Percentiles rank a stretch among this genome's conserved stretches.
Evolutionary conservation across 2,888 invertebrate species (phyloP).

Genomic region (Troides oblongomaculatus): DNA sequence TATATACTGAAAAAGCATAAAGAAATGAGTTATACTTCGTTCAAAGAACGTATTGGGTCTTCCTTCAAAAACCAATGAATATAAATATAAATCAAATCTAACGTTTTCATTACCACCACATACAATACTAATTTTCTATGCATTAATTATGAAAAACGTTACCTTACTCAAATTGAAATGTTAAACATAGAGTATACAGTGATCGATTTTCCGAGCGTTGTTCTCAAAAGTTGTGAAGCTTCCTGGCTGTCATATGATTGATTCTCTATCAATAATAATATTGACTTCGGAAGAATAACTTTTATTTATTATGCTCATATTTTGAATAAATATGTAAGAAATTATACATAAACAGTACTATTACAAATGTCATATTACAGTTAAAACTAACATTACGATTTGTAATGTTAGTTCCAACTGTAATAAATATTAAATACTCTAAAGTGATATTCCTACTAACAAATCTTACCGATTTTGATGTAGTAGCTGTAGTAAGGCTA

Average conservation of each 20-base stretch:
- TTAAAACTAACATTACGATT: no score
- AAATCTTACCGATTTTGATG: no score
- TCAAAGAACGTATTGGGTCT: no score
- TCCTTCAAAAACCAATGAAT: not conserved
- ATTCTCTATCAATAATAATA: not conserved
- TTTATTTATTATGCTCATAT: not conserved
- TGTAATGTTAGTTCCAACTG: no score
- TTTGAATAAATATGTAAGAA: not conserved
- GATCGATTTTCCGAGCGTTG: constrained; percentile 1
- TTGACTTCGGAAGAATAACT: not conserved
- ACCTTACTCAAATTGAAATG: not conserved
- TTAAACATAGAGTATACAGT: constrained; percentile 7
- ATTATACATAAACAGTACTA: not conserved
- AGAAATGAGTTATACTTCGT: no score
- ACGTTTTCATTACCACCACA: not conserved
- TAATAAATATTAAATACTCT: no score
- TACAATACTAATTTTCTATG: not conserved
- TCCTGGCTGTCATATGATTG: not conserved
- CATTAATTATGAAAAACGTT: not conserved
- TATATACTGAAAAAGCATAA: no score
- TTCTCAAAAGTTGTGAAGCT: not conserved
- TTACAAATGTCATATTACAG: not conserved
- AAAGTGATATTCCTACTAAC: no score
- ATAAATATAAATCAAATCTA: not conserved
- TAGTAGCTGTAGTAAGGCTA: no score